Evolutionary conservation across 2,113 vertebrate genomes (phyloP), one percentile per base, ranked within the genome.

Genomic region (Cyanocitta stelleri): DNA sequence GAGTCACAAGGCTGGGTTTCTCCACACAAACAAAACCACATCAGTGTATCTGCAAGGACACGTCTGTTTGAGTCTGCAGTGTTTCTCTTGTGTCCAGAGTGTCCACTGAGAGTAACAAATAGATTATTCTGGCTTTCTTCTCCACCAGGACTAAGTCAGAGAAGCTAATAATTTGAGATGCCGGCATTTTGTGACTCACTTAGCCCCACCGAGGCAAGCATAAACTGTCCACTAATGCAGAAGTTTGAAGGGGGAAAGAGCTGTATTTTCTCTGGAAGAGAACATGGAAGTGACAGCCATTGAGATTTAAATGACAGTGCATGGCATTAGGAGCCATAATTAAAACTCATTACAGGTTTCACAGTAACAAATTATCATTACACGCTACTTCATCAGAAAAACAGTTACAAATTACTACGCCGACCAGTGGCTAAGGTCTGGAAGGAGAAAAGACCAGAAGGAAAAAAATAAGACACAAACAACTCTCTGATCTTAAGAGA

Each of bases 261-360:
- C 51, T 20, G 9, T 93, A 90, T 94, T 94, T 97, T 89, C 87
- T 97, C 94, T 49, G 54, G 73, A 61, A 77, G 49, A 95, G 75
- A 88, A 88, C 1, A 0, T 69, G 54, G 74, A 92, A 95, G 74
- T 89, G 88, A 96, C 91, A 97, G 92, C 84, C 96, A 96, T 52
- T 92, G 92, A 97, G 89, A 97, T 96, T 97, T 97, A 97, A 97
- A 97, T 84, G 87, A 93, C 90, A 97, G 72, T 5, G 7, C 63
- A 58, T 87, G 76, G 90, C 85, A 95, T 85, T 95, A 97, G 83
- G 76, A 96, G 62, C 71, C 89, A 64, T 79, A 97, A 95, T 97
- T 96, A 96, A 96, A 96, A 97, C 80, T 95, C 89, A 87, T 96
- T 93, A 89, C 4, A 16, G 81, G 30, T 81, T 94, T 95, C 74